Evolutionary conservation across 2,113 vertebrate genomes (phyloP), one percentile per base, ranked within the genome.

Genomic region (Phoxinus phoxinus): DNA sequence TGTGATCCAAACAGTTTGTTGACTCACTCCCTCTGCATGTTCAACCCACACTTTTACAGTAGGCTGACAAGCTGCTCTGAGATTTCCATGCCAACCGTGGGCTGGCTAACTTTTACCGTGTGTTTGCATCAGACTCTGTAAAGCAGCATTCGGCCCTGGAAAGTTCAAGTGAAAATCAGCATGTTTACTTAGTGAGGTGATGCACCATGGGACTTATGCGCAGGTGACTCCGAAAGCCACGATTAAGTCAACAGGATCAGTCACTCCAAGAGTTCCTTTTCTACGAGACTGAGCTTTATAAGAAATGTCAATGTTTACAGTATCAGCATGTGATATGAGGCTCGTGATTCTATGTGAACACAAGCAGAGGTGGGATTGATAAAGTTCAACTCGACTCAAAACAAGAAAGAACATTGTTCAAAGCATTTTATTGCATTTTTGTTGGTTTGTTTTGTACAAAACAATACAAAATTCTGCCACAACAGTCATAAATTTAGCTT

Each of bases 391-490:
- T 37, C 53, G 10, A 30, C 25, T 56, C 71, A 27, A 53, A 15
- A 48, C 2, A 25, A 58, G 25, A 81, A 10, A 12, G n/a, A 0
- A 4, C 1, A 8, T 8, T 86, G 10, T 96, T 97, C 92, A 94
- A 96, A 93, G 94, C 93, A 92, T 97, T 97, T 97, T 97, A 93
- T 97, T 95, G 90, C 89, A 94, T 94, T 97, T 92, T 94, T 91
- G 44, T 83, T n/a, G 65, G 89, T 92, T 93, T 92, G 89, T 92
- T 96, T 94, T 95, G 96, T 96, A 97, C 90, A 97, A 99, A 98
- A 98, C 94, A 95, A 97, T 97, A 99, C 96, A 99, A 99, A 98
- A 97, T 94, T 95, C 95, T 95, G 95, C 94, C 92, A 95, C 93
- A 96, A 96, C 95, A 88, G 91, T 93, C 93, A 92, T 89, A 92